Base-by-base conservation (phyloP, 2,113 vertebrate species). In the Haemorhous mexicanus region DNA sequence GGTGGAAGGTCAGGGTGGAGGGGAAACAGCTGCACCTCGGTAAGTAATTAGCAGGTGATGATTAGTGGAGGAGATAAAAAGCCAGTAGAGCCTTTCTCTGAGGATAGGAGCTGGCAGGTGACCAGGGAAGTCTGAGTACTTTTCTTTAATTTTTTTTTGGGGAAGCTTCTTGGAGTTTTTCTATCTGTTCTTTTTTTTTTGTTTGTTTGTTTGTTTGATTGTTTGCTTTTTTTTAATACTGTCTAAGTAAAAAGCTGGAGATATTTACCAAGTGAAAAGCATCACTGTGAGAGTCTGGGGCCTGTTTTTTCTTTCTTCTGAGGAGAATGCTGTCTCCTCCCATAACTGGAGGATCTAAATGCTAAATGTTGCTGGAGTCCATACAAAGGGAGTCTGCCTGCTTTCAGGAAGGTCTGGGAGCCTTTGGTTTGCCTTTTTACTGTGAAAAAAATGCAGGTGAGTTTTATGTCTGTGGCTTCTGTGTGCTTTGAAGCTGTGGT, bases 31-130 rank as follows among this genome's bases (percentile, higher is more conserved):
- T 76, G 50, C 4, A 19, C 0, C 7, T 58, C 0, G 7, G 47
- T 17, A 33, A 32, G 5, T 21, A 22, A 43, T 81, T 68, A 23
- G 9, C 10, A 15, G 22, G 1, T 14, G 11, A 6, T 66, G 35
- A 16, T 3, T 66, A 10, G 30, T 23, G 19, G 17, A 79, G n/a
- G 9, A 44, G 39, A n/a, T 26, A 39, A 68, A 70, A 86, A 9
- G 10, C 7, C 46, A 8, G 35, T 3, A 26, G 58, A 24, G 3
- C 1, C 0, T 2, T 1, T 26, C 0, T 0, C 1, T 14, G 9
- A 13, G 18, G 37, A 4, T 0, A 2, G 6, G 3, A 22, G 11
- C 4, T 46, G 8, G 10, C 2, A 5, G 3, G 7, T n/a, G 17
- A 4, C 1, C 0, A 0, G 5, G 20, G 13, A 23, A 14, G 0